These are phyloP conservation scores for Lepus americanus DNA, from an alignment of 2,113 vertebrate genomes.

Conservation along the genomic window DNA sequence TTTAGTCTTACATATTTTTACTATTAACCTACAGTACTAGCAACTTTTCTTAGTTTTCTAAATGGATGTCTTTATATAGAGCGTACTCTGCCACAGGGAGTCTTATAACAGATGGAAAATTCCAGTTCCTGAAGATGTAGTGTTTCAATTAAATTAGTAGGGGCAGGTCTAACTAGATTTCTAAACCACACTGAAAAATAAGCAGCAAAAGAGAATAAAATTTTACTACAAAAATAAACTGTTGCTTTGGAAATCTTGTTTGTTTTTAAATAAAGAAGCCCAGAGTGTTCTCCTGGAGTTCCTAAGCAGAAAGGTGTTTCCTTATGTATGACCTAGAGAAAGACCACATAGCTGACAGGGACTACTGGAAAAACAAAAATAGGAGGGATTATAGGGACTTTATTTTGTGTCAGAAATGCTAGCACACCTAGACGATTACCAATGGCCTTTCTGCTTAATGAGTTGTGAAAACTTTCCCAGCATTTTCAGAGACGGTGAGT, in stretches of 20 bases:
- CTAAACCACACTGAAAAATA: background rate
- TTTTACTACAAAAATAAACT: conserved; percentile 42
- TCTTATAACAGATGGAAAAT: background rate
- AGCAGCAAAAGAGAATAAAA: background rate
- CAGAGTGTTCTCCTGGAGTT: background rate
- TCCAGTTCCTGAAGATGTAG: background rate
- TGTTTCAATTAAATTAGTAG: conserved; percentile 44
- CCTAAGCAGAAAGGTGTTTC: background rate
- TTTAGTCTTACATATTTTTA: conserved; percentile 13
- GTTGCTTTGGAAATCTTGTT: background rate
- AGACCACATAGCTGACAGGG: conserved; percentile 3
- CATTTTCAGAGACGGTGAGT: background rate
- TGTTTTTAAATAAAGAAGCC: background rate
- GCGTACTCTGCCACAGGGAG: background rate
- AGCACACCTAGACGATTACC: background rate
- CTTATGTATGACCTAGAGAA: background rate
- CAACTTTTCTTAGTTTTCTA: conserved; percentile 9
- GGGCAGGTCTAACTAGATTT: conserved; percentile 2
- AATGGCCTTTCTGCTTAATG: background rate
- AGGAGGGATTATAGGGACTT: background rate
- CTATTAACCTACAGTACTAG: background rate
- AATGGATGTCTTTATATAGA: background rate
- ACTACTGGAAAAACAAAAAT: conserved; percentile 30
- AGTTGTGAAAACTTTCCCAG: background rate
- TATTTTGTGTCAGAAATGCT: conserved; percentile 32